Evolutionary conservation across 1,140 invertebrate species (phyloP).

Genomic region (Archivesica marissinica): DNA sequence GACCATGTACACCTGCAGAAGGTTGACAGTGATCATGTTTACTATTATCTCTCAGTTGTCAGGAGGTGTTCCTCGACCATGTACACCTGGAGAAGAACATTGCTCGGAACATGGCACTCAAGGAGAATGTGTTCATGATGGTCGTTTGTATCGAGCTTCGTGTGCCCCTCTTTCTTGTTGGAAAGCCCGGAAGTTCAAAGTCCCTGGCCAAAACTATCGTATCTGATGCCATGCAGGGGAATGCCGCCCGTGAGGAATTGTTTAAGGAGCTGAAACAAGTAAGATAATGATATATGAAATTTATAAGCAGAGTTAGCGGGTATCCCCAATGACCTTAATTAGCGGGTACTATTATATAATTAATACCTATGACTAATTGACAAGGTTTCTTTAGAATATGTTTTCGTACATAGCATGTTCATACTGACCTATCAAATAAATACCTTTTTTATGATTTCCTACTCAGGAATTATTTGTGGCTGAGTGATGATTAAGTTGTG

Average conservation of each 20-base stretch:
- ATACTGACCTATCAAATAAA: too few relatives aligned
- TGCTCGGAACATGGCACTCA: constrained; percentile 79
- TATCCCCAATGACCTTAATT: too few relatives aligned
- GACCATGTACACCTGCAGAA: too few relatives aligned
- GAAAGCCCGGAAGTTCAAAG: constrained; percentile 82
- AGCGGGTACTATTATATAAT: too few relatives aligned
- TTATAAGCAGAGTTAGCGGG: too few relatives aligned
- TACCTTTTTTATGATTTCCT: too few relatives aligned
- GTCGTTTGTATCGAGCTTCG: constrained; percentile 78
- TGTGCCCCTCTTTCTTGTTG: constrained; percentile 80
- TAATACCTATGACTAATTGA: too few relatives aligned
- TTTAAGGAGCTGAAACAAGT: not conserved
- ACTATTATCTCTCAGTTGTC: constrained; percentile 69
- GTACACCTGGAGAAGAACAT: constrained; percentile 76
- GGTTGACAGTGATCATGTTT: not conserved
- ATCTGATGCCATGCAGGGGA: constrained; percentile 78
- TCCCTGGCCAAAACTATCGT: constrained; percentile 81
- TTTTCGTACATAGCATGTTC: too few relatives aligned
- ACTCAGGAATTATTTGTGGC: too few relatives aligned
- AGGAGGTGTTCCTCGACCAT: constrained; percentile 78
- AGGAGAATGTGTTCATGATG: constrained; percentile 82
- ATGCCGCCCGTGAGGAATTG: not conserved
- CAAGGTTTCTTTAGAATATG: too few relatives aligned
- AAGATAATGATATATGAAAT: too few relatives aligned
- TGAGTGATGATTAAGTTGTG: too few relatives aligned